phyloP scores from a whole-genome alignment of 1,140 invertebrate genomes.

The Dinothrombium tinctorium region DNA sequence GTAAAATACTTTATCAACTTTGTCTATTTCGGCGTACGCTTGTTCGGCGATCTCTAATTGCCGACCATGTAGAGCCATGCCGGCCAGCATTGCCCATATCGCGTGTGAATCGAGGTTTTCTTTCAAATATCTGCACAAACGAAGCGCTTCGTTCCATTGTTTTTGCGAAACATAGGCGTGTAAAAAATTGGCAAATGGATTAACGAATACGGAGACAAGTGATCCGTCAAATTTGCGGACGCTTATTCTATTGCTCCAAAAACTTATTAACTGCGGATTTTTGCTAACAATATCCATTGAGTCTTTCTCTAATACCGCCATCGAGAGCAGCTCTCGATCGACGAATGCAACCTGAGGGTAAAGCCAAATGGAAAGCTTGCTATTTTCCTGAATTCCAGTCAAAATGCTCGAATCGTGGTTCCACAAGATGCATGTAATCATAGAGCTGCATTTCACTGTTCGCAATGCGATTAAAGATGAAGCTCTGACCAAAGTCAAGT shows the following conservation, averaged over 20 bases:
- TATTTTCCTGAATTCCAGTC: slow-evolving; percentile 47
- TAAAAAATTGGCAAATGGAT: slow-evolving; percentile 38
- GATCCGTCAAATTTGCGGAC: slow-evolving; percentile 44
- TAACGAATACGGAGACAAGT: slow-evolving; percentile 33
- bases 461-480: slow-evolving; percentile 27
- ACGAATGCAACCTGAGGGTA: slow-evolving; percentile 47
- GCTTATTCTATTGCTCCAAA: slow-evolving; percentile 49
- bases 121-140: slow-evolving; percentile 48
- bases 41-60: slow-evolving; percentile 64
- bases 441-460: slow-evolving; percentile 46
- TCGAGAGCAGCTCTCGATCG: slow-evolving; percentile 42
- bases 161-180: slow-evolving; percentile 34
- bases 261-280: slow-evolving; percentile 44
- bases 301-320: slow-evolving; percentile 37
- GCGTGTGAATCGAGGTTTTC: slow-evolving; percentile 40
- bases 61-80: slow-evolving; percentile 49
- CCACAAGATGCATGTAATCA: slow-evolving; percentile 56
- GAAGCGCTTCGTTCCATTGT: slow-evolving; percentile 47
- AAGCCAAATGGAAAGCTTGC: slow-evolving; percentile 56
- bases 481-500: slow-evolving; percentile 39
- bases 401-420: slow-evolving; percentile 58
- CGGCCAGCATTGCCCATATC: slow-evolving; percentile 71
- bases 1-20: slow-evolving; percentile 69
- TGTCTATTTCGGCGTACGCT: slow-evolving; percentile 68
- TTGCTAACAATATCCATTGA: slow-evolving; percentile 29